Evolutionary conservation across 1,140 invertebrate species (phyloP), one percentile per base, ranked within the genome.

Genomic region (Anastrepha ludens): DNA sequence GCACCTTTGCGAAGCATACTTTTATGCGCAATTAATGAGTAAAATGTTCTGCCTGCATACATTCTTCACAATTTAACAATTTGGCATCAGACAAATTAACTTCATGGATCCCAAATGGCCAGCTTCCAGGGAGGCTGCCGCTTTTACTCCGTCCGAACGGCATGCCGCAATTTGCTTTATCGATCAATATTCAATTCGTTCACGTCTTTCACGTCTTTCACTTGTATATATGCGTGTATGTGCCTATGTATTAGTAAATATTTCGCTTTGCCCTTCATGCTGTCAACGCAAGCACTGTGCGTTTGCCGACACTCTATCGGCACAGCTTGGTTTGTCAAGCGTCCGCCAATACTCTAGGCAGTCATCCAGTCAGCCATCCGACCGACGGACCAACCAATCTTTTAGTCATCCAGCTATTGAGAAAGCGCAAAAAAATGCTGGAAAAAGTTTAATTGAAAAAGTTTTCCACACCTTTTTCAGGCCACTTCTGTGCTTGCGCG

Each of bases 391-490:
- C 74, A 81, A 81, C 47, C 74, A 58, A 20, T 5, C 50, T 29
- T 17, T 55, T 81, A 81, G 74, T 55, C 74, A 29, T 29, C 41
- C n/a, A 44, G 39, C 67, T 8, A 41, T 81, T 58, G 13, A 11
- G 15, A 8, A 47, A 9, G 41, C 67, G 9, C 29, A 50, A 81
- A 78, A 78, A 50, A 17, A 3, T 44, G 47, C 41, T 50, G 70
- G 47, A 50, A 78, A 58, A 81, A 58, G 74, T 81, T 81, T 81
- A 81, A 81, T 81, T 81, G 74, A 81, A 81, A 81, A 81, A 81
- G 74, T 81, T 81, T 58, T 58, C 39, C 15, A 81, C 47, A 81
- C 74, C 74, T 78, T 78, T 78, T 81, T 55, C n/a, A 55, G 17
- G 47, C 47, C 47, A 29, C 47, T 81, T 55, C 41, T 15, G 47